Evolutionary conservation across 2,888 invertebrate genomes (phyloP), one percentile per base, ranked within the genome.

Genomic region (Zygaena filipendulae): DNA sequence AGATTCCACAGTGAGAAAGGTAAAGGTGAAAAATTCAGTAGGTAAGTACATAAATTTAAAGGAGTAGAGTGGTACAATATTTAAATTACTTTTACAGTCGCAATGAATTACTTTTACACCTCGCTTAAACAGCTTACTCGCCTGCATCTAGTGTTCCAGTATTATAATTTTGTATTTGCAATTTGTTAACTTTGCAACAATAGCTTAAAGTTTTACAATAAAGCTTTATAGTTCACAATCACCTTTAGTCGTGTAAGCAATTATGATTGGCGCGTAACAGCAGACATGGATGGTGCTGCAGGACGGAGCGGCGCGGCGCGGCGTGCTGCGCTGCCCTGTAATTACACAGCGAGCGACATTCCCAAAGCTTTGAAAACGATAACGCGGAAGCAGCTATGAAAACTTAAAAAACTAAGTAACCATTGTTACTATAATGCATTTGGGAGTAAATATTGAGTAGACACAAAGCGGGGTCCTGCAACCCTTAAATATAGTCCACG

Each of bases 361-460:
- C 62, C 52, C 53, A 60, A 67, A 69, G 59, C 75, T 59, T 79
- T 74, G 71, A 67, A 74, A 77, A 63, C 75, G 77, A 79, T 75
- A 77, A 77, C 77, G 67, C 77, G 77, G 79, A 79, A 79, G 75
- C 74, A 71, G 74, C 55, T 61, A 46, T 59, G 58, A 64, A 68
- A 71, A 72, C 63, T 71, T 72, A 75, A 74, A 77, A 79, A 74
- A 77, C 69, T 62, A 63, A 67, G 68, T 66, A 59, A 66, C 68
- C 63, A 74, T 79, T 79, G 79, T 79, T 74, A 55, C 74, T 59
- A 55, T 79, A 79, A 79, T 79, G 68, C 70, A 66, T 74, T 79
- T 75, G 69, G 66, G 69, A 77, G 79, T 79, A 79, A 79, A 79
- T 74, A 79, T 79, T 77, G 77, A 71, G 68, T 51, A 61, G 57